Base-by-base conservation (phyloP, 2,888 invertebrate genomes). In the Drosophila kuntzei region DNA sequence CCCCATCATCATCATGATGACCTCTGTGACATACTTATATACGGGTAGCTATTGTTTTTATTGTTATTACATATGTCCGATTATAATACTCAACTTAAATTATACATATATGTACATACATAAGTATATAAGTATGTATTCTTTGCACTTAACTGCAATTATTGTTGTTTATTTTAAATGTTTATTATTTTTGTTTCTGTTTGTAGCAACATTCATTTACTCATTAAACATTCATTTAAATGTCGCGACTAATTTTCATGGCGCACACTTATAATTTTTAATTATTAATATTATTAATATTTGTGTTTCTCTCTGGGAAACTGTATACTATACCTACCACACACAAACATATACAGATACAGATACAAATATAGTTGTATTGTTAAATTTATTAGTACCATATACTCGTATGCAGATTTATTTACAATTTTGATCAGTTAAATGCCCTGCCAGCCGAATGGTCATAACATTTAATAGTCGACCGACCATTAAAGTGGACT, bases 151-250 rank as follows among this genome's bases (percentile, higher is more conserved):
- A 71, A 68, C 65, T 68, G 88, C 81, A 77, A 84, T 78, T 81
- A 74, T 78, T 76, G 25, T 54, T 63, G 25, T 62, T 39, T 71
- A 41, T 68, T 63, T 47, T 51, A 32, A 51, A 46, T 51, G 41
- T 50, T 37, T 68, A 41, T 59, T 25, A 27, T 46, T 55, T 57
- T 43, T 54, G 16, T 50, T 53, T 59, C 20, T 50, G 44, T 39
- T 53, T 67, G 60, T 60, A 60, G 70, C 72, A 73, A 75, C 85
- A 89, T 73, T 71, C 71, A 68, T 68, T 82, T 79, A 73, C 62
- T 57, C 89, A 82, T 84, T 79, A 88, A 84, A 89, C 90, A 84
- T 89, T 89, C 87, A 79, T 83, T 77, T 87, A 73, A 87, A 81
- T 84, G 87, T 70, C 80, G 76, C 87, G 89, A 86, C 89, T 86